Conservation (phyloP, 2,888 invertebrate genomes). For the Catotricha subobsoleta region DNA sequence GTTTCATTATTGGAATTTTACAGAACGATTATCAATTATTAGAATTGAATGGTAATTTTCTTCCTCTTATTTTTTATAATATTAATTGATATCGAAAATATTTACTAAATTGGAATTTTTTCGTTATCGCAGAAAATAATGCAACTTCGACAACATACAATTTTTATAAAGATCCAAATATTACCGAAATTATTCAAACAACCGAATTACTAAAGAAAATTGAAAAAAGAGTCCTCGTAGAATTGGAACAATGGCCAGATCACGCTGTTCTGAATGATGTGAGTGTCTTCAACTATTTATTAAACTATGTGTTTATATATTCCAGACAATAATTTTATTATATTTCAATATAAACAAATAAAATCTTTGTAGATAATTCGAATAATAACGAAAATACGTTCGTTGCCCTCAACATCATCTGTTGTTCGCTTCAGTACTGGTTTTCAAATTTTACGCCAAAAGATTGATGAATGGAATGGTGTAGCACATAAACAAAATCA, state of each 20-base stretch:
- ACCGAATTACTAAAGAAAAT: slow-evolving; percentile 48
- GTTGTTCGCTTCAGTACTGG: slow-evolving; percentile 79
- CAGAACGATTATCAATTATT: slow-evolving; percentile 15
- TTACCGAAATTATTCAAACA: slow-evolving; percentile 57
- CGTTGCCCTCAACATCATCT: slow-evolving; percentile 63
- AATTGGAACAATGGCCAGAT: slow-evolving; percentile 71
- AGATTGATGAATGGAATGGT: slow-evolving; percentile 81
- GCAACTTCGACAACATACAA: no score
- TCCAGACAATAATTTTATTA: not conserved
- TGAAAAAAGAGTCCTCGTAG: slow-evolving; percentile 37
- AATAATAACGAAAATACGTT: slow-evolving; percentile 44
- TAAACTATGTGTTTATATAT: no score
- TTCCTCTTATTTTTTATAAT: no score
- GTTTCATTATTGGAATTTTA: slow-evolving; percentile 21
- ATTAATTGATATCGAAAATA: no score
- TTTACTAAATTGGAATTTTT: no score
- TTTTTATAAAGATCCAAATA: slow-evolving; percentile 71
- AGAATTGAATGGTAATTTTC: slow-evolving; percentile 1
- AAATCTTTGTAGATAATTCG: slow-evolving; percentile 44
- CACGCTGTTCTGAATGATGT: slow-evolving; percentile 74
- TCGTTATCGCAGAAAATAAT: no score
- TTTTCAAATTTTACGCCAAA: slow-evolving; percentile 70
- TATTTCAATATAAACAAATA: no score
- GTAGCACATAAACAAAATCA: slow-evolving; percentile 77
- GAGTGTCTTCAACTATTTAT: no score